A percentile compares a stretch with the other conserved stretches of the same genome.
These are phyloP conservation scores for Blastobasis adustella DNA, from an alignment of 2,888 invertebrate genomes.

Conservation along the genomic window DNA sequence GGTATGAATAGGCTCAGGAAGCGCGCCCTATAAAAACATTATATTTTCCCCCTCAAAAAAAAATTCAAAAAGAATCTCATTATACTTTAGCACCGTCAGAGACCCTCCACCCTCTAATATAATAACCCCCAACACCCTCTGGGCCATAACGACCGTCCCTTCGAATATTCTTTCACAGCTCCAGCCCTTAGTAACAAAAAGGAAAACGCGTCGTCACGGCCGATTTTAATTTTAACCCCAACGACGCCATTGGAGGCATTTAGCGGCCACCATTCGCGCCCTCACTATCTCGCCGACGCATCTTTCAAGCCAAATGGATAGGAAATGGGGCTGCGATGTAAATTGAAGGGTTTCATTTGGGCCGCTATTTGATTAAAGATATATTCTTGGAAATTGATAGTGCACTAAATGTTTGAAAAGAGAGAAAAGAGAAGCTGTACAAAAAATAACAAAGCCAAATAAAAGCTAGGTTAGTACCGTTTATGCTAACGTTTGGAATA, in stretches of 20 bases:
- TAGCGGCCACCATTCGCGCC: slow-evolving; percentile 53
- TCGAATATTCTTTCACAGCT: slow-evolving; percentile 67
- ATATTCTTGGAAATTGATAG: no score
- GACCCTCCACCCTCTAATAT: slow-evolving; percentile 18
- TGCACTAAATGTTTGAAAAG: no score
- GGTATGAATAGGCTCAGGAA: neutral
- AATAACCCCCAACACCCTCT: slow-evolving; percentile 51
- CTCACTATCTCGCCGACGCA: slow-evolving; percentile 55
- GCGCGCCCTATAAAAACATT: no score
- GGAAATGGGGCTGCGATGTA: slow-evolving; percentile 36
- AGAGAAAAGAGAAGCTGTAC: no score
- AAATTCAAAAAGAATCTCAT: slow-evolving; percentile 9
- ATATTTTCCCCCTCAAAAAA: no score
- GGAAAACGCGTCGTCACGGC: slow-evolving; percentile 68
- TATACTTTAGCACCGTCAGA: slow-evolving; percentile 18
- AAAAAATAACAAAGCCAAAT: no score
- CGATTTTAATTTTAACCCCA: slow-evolving; percentile 71
- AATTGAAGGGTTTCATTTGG: slow-evolving; percentile 6
- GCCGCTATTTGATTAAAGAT: no score
- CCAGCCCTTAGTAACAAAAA: slow-evolving; percentile 60
- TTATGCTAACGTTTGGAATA: no score
- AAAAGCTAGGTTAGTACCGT: no score
- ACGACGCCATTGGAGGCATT: slow-evolving; percentile 67
- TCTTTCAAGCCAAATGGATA: slow-evolving; percentile 55
- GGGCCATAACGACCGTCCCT: slow-evolving; percentile 55